phyloP scores from a whole-genome alignment of 2,113 vertebrate genomes.

The Entelurus aequoreus region DNA sequence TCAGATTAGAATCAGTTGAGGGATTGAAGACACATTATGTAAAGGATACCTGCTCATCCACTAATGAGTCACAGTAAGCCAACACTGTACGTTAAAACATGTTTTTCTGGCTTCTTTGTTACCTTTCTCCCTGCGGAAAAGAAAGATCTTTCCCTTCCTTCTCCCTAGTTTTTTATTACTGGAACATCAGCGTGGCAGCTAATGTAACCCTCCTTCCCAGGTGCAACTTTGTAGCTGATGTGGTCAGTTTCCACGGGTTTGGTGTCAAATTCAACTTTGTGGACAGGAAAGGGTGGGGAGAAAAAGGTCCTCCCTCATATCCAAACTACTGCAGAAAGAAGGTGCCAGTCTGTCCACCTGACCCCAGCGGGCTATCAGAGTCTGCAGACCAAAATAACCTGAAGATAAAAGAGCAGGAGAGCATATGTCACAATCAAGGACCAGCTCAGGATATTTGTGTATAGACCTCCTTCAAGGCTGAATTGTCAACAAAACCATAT shows the following conservation, averaged over 20 bases:
- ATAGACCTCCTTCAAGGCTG: too few species aligned
- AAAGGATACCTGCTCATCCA: not conserved
- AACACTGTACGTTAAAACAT: conserved; percentile 1
- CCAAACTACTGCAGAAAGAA: not conserved
- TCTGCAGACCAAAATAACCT: conserved; percentile 53
- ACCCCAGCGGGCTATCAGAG: conserved; percentile 33
- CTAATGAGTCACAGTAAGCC: conserved; percentile 1
- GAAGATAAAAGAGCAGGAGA: conserved; percentile 6
- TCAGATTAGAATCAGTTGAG: too few species aligned
- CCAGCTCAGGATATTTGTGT: not conserved
- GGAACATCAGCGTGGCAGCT: conserved; percentile 34
- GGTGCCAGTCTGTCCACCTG: conserved; percentile 27
- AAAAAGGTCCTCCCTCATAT: not conserved
- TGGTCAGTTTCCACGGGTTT: not conserved
- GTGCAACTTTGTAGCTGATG: conserved; percentile 20
- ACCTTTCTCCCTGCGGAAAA: not conserved
- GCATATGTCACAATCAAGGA: not conserved
- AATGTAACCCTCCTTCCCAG: conserved; percentile 23
- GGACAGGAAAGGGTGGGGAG: not conserved
- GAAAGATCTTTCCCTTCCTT: not conserved
- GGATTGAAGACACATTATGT: too few species aligned
- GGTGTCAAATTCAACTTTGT: conserved; percentile 15
- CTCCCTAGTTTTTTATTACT: conserved; percentile 9
- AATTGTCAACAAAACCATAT: too few species aligned
- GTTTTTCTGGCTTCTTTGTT: conserved; percentile 36